Evolutionary conservation across 2,797 vertebrate species (phyloP).

Genomic region (Siniperca undulata): DNA sequence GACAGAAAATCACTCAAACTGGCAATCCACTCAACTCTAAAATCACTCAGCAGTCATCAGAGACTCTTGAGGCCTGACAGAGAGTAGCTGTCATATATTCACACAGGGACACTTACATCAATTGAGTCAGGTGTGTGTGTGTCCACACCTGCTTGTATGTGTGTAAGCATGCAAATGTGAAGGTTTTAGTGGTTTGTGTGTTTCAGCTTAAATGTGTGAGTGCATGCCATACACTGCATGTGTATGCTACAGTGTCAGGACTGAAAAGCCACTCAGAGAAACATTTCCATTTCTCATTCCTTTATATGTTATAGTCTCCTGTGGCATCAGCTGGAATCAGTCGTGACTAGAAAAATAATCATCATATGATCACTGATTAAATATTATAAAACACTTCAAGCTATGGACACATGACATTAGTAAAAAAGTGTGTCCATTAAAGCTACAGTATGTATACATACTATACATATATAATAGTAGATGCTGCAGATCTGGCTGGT

Average conservation of each 20-base stretch:
- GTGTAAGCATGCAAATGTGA: conserved; percentile 42
- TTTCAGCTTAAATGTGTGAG: conserved; percentile 10
- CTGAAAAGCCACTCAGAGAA: conserved; percentile 46
- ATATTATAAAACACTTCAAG: conserved; percentile 3
- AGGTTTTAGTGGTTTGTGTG: conserved; percentile 27
- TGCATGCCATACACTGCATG: not conserved
- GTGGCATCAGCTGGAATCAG: conserved; percentile 21
- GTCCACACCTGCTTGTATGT: not conserved
- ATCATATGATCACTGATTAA: not conserved
- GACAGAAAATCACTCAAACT: conserved; percentile 75
- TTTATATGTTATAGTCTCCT: conserved; percentile 12
- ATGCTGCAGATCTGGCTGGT: conserved; percentile 1
- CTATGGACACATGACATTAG: not conserved
- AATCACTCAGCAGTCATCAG: conserved; percentile 77
- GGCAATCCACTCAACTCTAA: conserved; percentile 76
- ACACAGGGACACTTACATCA: conserved; percentile 56
- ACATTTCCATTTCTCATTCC: conserved; percentile 28
- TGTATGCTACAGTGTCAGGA: not conserved
- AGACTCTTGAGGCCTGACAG: conserved; percentile 70
- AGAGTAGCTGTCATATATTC: conserved; percentile 72
- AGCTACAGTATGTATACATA: not conserved
- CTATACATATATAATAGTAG: not conserved
- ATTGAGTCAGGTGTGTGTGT: conserved; percentile 39
- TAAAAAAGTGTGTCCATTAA: conserved; percentile 14
- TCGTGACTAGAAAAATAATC: conserved; percentile 2